Evolutionary conservation across 1,140 invertebrate genomes (phyloP).

Genomic region (Chymomyza costata): DNA sequence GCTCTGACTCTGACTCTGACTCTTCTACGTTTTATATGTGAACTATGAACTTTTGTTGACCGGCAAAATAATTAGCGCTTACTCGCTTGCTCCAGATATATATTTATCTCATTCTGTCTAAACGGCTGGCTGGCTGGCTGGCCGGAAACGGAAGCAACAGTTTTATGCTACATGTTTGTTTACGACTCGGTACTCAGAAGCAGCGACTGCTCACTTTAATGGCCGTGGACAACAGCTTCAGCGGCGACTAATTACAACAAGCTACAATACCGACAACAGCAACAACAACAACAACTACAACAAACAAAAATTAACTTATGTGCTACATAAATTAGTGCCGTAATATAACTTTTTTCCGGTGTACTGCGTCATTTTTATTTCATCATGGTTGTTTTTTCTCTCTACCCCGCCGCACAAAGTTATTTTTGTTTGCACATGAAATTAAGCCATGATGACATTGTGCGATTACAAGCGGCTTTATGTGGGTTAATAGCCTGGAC

Average conservation of each 20-base stretch:
- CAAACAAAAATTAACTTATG: constrained; percentile 70
- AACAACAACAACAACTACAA: constrained; percentile 50
- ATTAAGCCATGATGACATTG: constrained; percentile 60
- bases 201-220: constrained; percentile 52
- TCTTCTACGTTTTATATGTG: constrained; percentile 56
- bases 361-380: constrained; percentile 13
- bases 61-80: constrained; percentile 71
- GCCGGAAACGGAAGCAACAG: constrained; percentile 57
- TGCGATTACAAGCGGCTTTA: constrained; percentile 39
- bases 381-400: background rate
- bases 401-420: constrained; percentile 5
- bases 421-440: constrained; percentile 56
- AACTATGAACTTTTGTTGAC: constrained; percentile 68
- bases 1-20: too few species aligned
- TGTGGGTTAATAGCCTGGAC: too few species aligned
- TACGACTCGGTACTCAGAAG: constrained; percentile 45
- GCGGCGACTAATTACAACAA: constrained; percentile 57
- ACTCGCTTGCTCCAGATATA: constrained; percentile 12
- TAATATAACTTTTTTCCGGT: constrained; percentile 52
- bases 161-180: constrained; percentile 54
- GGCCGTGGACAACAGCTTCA: constrained; percentile 53
- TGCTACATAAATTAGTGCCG: constrained; percentile 64
- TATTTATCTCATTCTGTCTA: background rate
- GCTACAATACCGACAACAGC: too few species aligned
- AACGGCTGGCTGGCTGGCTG: constrained; percentile 5